Conservation (phyloP, 2,797 vertebrate genomes). For the Margarornis squamiger region DNA sequence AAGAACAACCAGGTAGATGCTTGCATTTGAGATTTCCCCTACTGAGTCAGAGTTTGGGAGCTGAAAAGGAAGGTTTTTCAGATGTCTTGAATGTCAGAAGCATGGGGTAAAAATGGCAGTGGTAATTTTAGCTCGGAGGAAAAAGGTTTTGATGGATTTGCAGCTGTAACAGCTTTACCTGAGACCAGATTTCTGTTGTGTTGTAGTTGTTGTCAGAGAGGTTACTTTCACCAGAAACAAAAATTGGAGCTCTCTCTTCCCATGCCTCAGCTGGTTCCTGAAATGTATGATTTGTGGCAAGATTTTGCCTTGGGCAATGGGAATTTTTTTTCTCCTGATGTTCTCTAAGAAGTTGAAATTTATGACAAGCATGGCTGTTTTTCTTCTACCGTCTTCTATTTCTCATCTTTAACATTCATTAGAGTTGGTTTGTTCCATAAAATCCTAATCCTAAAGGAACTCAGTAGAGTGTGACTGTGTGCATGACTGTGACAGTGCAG, state of each 20-base stretch:
- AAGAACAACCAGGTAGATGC: accelerated
- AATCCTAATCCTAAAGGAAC: background rate
- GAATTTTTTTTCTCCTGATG: background rate
- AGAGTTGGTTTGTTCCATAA: background rate
- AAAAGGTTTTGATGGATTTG: background rate
- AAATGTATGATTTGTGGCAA: background rate
- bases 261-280: background rate
- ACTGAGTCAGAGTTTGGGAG: background rate
- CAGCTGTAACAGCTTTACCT: background rate
- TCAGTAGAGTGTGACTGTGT: background rate
- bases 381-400: background rate
- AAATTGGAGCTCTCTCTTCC: background rate
- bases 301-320: background rate
- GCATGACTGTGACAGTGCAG: background rate
- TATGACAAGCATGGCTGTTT: background rate
- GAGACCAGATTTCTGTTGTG: background rate
- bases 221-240: background rate
- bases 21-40: background rate
- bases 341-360: background rate
- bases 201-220: background rate
- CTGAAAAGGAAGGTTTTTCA: background rate
- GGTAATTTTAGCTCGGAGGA: background rate
- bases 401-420: background rate
- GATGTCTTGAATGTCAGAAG: background rate
- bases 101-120: background rate